Evolutionary conservation across 1,140 invertebrate genomes (phyloP).

Genomic region (Ceratosolen solmsi): DNA sequence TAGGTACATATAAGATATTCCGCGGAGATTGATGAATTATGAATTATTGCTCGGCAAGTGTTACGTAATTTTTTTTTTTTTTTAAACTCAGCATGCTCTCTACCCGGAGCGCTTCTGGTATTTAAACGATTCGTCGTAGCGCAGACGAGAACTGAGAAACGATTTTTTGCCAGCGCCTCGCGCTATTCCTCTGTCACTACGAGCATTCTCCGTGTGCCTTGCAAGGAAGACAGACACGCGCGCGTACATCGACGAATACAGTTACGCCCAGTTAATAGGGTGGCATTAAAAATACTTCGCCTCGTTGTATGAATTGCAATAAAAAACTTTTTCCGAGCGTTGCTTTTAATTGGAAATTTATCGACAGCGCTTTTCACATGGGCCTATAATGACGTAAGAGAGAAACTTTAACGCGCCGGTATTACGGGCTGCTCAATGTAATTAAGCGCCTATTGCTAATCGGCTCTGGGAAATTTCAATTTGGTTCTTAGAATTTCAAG

Average conservation of each 20-base stretch:
- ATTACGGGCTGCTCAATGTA: neutral
- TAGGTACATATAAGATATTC: too few species aligned
- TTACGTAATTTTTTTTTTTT: slow-evolving; percentile 33
- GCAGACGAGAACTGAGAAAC: neutral
- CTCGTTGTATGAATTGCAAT: too few species aligned
- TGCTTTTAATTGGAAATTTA: slow-evolving; percentile 11
- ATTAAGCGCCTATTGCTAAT: slow-evolving; percentile 18
- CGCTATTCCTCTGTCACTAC: neutral
- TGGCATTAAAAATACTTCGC: neutral
- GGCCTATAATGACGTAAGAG: neutral
- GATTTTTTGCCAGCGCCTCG: neutral
- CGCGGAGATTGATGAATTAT: slow-evolving; percentile 17
- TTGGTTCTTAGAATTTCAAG: neutral
- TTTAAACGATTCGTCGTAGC: slow-evolving; percentile 36
- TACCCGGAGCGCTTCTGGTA: neutral
- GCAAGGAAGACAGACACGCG: neutral
- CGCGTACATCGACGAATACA: neutral
- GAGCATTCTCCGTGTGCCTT: neutral
- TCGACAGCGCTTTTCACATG: neutral
- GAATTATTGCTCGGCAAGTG: neutral
- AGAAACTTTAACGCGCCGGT: neutral
- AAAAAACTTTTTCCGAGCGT: neutral
- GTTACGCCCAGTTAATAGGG: neutral
- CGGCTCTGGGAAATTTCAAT: slow-evolving; percentile 29
- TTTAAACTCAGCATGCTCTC: too few species aligned